phyloP scores from a whole-genome alignment of 2,797 vertebrate species.

The Acanthis flammea region DNA sequence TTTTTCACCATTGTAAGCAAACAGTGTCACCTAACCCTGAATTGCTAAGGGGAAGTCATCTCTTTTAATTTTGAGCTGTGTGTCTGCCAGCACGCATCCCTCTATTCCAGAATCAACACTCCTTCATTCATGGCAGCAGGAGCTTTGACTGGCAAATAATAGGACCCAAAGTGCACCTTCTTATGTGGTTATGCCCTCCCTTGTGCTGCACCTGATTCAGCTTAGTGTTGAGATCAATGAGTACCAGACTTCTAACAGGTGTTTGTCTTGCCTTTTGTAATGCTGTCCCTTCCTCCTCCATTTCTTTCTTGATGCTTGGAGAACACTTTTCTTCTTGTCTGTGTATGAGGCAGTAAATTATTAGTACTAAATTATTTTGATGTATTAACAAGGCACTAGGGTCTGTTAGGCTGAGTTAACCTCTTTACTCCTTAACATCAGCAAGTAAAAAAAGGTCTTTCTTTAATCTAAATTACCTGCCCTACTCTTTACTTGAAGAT shows the following conservation, averaged over 20 bases:
- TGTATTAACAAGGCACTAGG: neutral
- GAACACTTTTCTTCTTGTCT: neutral
- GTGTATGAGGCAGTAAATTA: neutral
- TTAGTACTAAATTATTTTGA: neutral
- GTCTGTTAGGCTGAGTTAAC: neutral
- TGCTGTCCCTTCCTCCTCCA: neutral
- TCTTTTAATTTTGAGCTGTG: neutral
- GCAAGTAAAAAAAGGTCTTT: neutral
- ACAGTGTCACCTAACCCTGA: neutral
- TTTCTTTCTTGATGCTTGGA: neutral
- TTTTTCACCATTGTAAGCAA: neutral
- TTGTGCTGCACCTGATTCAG: neutral
- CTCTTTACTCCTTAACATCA: neutral
- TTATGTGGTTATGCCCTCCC: neutral
- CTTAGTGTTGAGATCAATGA: neutral
- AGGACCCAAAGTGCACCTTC: neutral
- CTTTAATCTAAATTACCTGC: neutral
- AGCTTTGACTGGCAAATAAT: neutral
- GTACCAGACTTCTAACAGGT: neutral
- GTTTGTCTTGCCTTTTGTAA: neutral
- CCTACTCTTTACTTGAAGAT: neutral
- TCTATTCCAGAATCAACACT: neutral
- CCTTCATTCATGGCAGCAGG: neutral
- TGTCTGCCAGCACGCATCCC: neutral
- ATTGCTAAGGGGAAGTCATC: neutral